Evolutionary conservation across 2,797 vertebrate species (phyloP), one percentile per base, ranked within the genome.

Genomic region (Dermochelys coriacea): DNA sequence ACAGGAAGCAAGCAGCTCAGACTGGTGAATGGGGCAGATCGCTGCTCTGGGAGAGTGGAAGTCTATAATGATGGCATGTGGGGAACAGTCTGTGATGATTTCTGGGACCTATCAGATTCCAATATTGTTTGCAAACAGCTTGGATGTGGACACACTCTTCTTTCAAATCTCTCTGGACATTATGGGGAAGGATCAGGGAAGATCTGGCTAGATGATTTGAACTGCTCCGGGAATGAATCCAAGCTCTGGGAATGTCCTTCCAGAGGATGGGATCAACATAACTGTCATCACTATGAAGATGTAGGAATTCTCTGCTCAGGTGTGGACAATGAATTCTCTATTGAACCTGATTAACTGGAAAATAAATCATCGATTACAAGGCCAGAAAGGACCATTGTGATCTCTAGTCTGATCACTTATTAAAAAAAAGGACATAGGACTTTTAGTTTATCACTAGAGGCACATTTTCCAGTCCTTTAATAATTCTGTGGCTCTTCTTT

Each of bases 201-300:
- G 11, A 85, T 91, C 64, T 91, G 92, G 92, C 52, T 93, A 14
- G 34, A 59, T 81, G 75, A 85, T 12, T n/a, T 93, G 49, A 84
- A 54, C 4, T 93, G 92, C 29, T 80, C 25, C 47, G 88, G 92
- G n/a, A 34, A 88, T 80, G 92, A 93, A 54, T 34, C 50, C 45
- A 37, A 51, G 4, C 52, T 93, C 15, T 55, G 54, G 80, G 14
- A 79, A 19, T 97, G 97, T 25, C 49, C 51, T 64, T 94, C 93
- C 61, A 89, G 18, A 0, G 92, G 87, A 64, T 95, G 94, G 95
- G 88, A 12, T 0, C 82, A 95, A 37, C 94, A 97, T 75, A 93
- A 96, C 91, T 96, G 96, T 4, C 93, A 68, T 23, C 96, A 96
- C 71, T 94, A 95, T 0, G 94, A 97, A 47, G 96, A 96, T 1